Base-by-base conservation (phyloP, 2,888 invertebrate species). In the Caenorhabditis japonica region DNA sequence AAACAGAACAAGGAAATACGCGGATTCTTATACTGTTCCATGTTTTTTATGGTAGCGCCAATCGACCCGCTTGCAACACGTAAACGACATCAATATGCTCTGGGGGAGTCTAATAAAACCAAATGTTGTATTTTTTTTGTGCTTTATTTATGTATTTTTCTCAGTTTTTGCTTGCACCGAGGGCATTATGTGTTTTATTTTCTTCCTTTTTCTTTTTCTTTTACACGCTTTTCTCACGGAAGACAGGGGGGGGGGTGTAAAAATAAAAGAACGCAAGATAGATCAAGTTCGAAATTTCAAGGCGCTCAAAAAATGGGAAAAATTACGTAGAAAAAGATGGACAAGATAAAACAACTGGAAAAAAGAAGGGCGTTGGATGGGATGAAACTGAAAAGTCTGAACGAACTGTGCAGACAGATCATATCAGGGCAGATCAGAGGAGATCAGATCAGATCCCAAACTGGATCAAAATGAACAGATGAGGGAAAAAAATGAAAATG, bases 341-440 rank as follows among this genome's bases (percentile, higher is more conserved):
- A 53, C 30, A 44, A 47, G 47, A 59, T 44, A 47, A 33, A 46
- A 23, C 19, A 47, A 47, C 38, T 34, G 44, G 47, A 59, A 47
- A 27, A n/a, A n/a, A n/a, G n/a, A n/a, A n/a, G n/a, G n/a, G n/a
- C n/a, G n/a, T n/a, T n/a, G n/a, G n/a, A n/a, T 3, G 43, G 39
- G 13, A 21, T 13, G 44, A 33, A 44, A 19, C 4, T 12, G 21
- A 52, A 8, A 15, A 34, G 36, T 21, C 8, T 33, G 44, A n/a
- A 34, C 41, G 7, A 30, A 10, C 7, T 30, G 30, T 30, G 30
- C n/a, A n/a, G n/a, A n/a, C n/a, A n/a, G n/a, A n/a, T n/a, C n/a
- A n/a, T n/a, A n/a, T n/a, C n/a, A n/a, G n/a, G n/a, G n/a, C n/a
- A n/a, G n/a, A n/a, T n/a, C n/a, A n/a, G n/a, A n/a, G n/a, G n/a